Base-by-base conservation (phyloP, 1,140 invertebrate genomes). In the Leguminivora glycinivorella region DNA sequence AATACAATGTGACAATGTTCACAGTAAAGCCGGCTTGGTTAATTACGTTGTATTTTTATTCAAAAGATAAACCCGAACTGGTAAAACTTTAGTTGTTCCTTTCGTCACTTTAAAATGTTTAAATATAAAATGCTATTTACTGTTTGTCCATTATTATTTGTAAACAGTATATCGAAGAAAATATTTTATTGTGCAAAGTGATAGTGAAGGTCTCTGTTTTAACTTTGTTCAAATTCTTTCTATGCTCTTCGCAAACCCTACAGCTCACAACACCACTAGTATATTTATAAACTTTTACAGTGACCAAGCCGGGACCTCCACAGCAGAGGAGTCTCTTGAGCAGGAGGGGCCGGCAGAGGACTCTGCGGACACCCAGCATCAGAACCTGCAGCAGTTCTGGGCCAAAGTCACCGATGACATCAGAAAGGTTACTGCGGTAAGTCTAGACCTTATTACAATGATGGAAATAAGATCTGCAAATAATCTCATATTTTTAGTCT, bases 381-480 rank as follows among this genome's bases (percentile, higher is more conserved):
- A 93, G 74, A 93, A 93, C 5, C 88, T 97, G 17, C 89, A 93
- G 40, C 93, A 94, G 56, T 97, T 97, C 85, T 97, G 96, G 96
- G 93, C 93, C 19, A 96, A 95, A 86, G 94, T 95, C 47, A 94
- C 94, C 69, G 95, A 96, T 22, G 96, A 97, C 83, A 95, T 97
- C 63, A 94, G 94, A 85, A 95, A 95, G 76, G 95, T 96, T 12
- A 93, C 92, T 19, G 89, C 93, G 26, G 95, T 96, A 83, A 92
- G 92, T 83, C 24, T 52, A 9, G 7, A 52, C 7, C 6, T 22
- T 7, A 47, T 17, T 47, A 17, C 17, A 0, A n/a, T n/a, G 40
- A n/a, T n/a, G n/a, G n/a, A n/a, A n/a, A n/a, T n/a, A n/a, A n/a
- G n/a, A n/a, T n/a, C n/a, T n/a, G n/a, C n/a, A n/a, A n/a, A n/a